Base-by-base conservation (phyloP, 2,888 invertebrate species). In the Plemyria rubiginata region DNA sequence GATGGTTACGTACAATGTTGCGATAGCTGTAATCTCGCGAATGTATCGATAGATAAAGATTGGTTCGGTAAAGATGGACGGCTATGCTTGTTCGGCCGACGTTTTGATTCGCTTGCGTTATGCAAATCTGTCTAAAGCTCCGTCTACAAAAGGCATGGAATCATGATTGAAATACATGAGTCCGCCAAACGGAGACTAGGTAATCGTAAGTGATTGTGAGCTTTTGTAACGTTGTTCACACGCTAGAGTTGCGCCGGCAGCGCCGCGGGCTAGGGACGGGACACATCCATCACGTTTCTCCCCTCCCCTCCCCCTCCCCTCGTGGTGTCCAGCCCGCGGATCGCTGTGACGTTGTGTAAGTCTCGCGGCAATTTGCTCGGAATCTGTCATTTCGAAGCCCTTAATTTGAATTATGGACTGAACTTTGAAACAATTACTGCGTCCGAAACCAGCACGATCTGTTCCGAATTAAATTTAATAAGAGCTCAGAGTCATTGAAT, bases 161-260 rank as follows among this genome's bases (percentile, higher is more conserved):
- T 74, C 77, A 79, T 79, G 77, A 78, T 77, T 79, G 73, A 72
- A 77, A 75, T 71, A 79, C 76, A 79, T 78, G 74, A 74, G 72
- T 76, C 65, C 69, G 72, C 77, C 80, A 72, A 79, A 78, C 76
- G 67, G 70, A 75, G 79, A 74, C 36, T 38, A 9, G 36, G 75
- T 80, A 79, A 80, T 78, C 75, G 67, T 77, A 74, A 74, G 71
- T 70, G 76, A 72, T 72, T 70, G 73, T 73, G 72, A 77, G 68
- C 69, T 66, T 70, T 69, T 67, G 68, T 67, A 70, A 68, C 59
- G 59, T 56, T 64, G 77, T 79, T 79, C 79, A 78, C 79, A 78
- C 79, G 79, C 68, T 72, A 70, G 74, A 67, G 70, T 36, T 69
- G 71, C 50, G 71, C 68, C 29, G 5, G 15, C 45, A 43, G 36